Base-by-base conservation (phyloP, 2,888 invertebrate species). In the Clostera curtula region DNA sequence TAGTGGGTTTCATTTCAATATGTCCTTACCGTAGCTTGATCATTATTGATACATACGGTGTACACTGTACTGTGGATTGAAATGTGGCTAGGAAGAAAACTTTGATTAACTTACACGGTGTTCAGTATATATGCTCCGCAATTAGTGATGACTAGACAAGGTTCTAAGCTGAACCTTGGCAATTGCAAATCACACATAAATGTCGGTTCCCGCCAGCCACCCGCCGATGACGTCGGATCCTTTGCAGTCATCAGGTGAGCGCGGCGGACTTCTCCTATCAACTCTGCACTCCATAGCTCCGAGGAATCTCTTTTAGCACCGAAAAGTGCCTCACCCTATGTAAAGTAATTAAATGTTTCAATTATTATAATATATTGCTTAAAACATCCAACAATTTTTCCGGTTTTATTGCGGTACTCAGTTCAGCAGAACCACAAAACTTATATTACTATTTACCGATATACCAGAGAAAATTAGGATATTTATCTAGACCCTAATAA, bases 121-220 rank as follows among this genome's bases (percentile, higher is more conserved):
- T 72, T 80, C 24, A 88, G 56, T 26, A 87, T 71, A 48, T 87
- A 89, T 13, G 86, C 85, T 8, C 85, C 85, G 25, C 71, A 63
- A 13, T 74, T 76, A 2, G 88, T 88, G 9, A 89, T 67, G 4
- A 89, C 56, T 1, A 88, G 61, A 43, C 88, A 88, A 0, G 79
- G 68, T 34, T 85, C 83, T 3, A 85, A 39, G 5, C 52, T 55
- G 29, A 84, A 82, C 13, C 83, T 52, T 1, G 84, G 84, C 25
- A 84, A 43, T 27, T 79, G 75, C 25, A 85, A 36, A 24, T 84
- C 80, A 30, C 76, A 76, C 56, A 83, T 56, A 22, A 83, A 83
- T 0, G 79, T 80, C 0, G 84, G 83, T 17, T 77, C 74, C 2
- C 52, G 57, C 85, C 85, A 85, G 0, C 73, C 74, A 0, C 44